Percentiles rank a stretch among this genome's conserved stretches.
phyloP scores from a whole-genome alignment of 2,113 vertebrate species.

The Morphnarchus princeps region DNA sequence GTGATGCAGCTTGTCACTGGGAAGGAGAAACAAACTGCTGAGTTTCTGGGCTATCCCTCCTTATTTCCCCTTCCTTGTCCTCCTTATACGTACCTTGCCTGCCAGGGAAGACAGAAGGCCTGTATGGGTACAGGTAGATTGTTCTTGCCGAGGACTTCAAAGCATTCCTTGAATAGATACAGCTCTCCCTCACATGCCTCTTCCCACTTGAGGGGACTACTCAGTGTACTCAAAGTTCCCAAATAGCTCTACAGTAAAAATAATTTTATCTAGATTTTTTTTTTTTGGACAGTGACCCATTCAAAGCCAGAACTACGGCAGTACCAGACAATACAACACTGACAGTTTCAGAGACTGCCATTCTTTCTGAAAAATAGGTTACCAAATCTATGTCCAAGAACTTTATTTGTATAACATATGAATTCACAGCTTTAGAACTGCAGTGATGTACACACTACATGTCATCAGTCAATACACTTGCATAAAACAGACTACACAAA shows the following conservation, averaged over 20 bases:
- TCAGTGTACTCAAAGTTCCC: not conserved
- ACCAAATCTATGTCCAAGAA: not conserved
- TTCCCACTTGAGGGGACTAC: not conserved
- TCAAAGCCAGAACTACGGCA: not conserved
- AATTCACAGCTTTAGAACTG: not conserved
- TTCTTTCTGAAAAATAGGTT: not conserved
- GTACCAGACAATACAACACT: not conserved
- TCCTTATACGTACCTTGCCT: not conserved
- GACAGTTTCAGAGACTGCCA: not conserved
- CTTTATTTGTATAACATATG: not conserved
- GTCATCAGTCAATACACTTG: not conserved
- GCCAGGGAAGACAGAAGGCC: not conserved
- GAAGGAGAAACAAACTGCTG: not conserved
- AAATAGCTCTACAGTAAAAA: not conserved
- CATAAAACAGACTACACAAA: not conserved
- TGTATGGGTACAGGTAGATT: not conserved
- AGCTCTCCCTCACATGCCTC: not conserved
- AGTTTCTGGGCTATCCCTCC: not conserved
- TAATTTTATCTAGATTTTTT: not conserved
- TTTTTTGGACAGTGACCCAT: not conserved
- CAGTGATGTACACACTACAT: fast-evolving
- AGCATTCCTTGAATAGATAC: not conserved
- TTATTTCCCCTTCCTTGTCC: not conserved
- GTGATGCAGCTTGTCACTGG: not conserved
- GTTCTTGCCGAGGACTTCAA: not conserved